These are phyloP conservation scores for Trypoxylus dichotomus DNA, from an alignment of 1,140 invertebrate genomes.

Conservation along the genomic window DNA sequence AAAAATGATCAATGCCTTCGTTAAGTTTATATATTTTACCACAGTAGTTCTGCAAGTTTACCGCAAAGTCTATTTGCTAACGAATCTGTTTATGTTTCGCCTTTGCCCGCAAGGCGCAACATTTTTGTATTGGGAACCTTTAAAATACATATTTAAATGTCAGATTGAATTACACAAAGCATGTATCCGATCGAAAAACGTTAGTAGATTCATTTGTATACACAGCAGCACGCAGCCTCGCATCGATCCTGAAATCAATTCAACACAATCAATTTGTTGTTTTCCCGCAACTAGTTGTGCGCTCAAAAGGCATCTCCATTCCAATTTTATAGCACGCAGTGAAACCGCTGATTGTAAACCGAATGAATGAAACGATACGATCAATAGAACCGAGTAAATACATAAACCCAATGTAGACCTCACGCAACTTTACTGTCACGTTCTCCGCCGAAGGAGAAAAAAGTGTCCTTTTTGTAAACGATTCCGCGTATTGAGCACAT, in stretches of 20 bases:
- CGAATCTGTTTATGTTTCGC: too few species aligned
- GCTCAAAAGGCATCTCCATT: neutral
- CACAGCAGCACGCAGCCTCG: neutral
- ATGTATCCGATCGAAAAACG: neutral
- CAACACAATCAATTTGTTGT: constrained; percentile 8
- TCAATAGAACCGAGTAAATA: neutral
- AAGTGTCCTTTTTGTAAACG: constrained; percentile 3
- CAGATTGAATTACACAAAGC: neutral
- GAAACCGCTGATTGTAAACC: neutral
- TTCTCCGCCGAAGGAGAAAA: neutral
- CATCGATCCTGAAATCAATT: neutral
- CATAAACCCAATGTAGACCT: constrained; percentile 18
- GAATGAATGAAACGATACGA: constrained; percentile 12
- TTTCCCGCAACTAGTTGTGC: neutral
- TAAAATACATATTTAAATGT: neutral
- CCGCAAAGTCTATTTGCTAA: too few species aligned
- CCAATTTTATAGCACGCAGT: neutral
- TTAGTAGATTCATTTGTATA: neutral
- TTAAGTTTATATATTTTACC: too few species aligned
- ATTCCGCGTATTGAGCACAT: neutral
- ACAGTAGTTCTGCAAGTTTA: too few species aligned
- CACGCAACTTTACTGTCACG: constrained; percentile 17
- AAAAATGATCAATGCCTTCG: too few species aligned
- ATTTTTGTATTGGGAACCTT: too few species aligned
- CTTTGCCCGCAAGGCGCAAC: too few species aligned